Conservation (phyloP, 2,797 vertebrate species). For the Sebastes umbrosus region DNA sequence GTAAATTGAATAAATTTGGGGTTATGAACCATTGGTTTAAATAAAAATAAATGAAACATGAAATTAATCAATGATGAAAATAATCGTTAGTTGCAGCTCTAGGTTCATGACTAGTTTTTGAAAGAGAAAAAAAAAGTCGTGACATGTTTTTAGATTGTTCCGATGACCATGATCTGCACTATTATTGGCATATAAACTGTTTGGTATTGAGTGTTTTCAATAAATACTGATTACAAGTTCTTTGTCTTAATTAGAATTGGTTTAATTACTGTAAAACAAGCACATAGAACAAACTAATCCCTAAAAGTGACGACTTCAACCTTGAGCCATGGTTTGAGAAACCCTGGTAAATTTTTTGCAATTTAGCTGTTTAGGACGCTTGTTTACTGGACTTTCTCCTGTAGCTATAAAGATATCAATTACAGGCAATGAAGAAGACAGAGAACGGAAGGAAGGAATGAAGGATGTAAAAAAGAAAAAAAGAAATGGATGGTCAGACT, state of each 20-base stretch:
- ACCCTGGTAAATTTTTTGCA: neutral
- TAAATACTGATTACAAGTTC: neutral
- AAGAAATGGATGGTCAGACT: neutral
- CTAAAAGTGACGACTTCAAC: neutral
- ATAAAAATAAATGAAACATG: too few species aligned
- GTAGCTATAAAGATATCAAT: neutral
- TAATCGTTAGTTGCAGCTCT: accelerated
- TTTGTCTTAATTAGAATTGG: neutral
- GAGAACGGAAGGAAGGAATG: neutral
- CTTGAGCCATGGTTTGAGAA: neutral
- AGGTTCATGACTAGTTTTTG: too few species aligned
- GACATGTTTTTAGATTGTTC: too few species aligned
- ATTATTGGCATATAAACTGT: neutral
- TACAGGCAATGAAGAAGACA: neutral
- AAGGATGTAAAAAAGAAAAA: neutral
- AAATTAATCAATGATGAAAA: neutral
- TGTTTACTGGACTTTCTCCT: neutral
- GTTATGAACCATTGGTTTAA: neutral
- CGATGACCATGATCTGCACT: too few species aligned
- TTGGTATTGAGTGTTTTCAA: neutral
- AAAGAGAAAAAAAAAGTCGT: neutral
- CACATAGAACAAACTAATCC: neutral
- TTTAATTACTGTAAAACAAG: neutral
- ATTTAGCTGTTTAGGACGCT: neutral
- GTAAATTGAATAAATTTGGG: neutral